Base-by-base conservation (phyloP, 2,888 invertebrate species). In the Nipponacmea schrenckii region DNA sequence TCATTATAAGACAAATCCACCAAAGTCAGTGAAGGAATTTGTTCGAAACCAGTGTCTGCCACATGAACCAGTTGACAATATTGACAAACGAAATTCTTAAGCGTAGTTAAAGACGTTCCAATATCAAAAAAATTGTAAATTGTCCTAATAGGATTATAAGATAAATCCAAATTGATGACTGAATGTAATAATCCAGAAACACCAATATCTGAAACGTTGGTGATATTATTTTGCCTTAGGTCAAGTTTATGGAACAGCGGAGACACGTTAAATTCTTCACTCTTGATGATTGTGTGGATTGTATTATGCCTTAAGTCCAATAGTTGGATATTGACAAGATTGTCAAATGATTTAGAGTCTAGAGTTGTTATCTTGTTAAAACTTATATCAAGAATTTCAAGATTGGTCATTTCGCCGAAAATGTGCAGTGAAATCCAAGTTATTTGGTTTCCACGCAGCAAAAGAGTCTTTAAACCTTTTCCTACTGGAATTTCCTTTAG, bases 121-220 rank as follows among this genome's bases (percentile, higher is more conserved):
- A n/a, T 64, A 68, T 72, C 68, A 20, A 72, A 62, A 64, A 20
- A 50, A n/a, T 56, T 15, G 3, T 50, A 0, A 17, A 72, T 68
- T 27, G 45, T 50, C 17, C 64, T 62, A 65, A 72, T 72, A 27
- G 71, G 31, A 56, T 72, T 72, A 64, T 56, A 56, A 31, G 71
- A 72, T 17, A 72, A 31, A 24, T 68, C 68, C 17, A 72, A 62
- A 10, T 62, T 45, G 7, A 62, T 7, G 46, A 72, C 44, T 4
- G 68, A 50, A 12, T 24, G 5, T 10, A 72, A 24, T 12, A 68
- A 64, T 24, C 56, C 45, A 7, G 56, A 26, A n/a, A 20, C 24
- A 2, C 20, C 44, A 4, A 72, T 26, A 50, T 17, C 64, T 8
- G 67, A 62, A 1, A 64, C 14, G 1, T 17, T 17, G 4, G n/a